Evolutionary conservation across 2,113 vertebrate genomes (phyloP).

Genomic region (Dascyllus trimaculatus): DNA sequence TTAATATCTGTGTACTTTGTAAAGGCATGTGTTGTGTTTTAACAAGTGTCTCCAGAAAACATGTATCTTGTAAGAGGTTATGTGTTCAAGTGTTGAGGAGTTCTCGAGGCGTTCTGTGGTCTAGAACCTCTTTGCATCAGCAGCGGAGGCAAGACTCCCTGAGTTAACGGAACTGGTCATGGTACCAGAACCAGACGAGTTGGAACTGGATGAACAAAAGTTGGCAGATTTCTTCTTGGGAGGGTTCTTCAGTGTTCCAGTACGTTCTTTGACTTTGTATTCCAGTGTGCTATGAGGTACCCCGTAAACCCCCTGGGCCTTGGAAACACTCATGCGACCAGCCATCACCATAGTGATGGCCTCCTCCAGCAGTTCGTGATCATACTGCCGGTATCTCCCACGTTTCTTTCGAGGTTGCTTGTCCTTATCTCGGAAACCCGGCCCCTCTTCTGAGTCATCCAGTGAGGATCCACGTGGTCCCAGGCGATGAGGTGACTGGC

Average conservation of each 20-base stretch:
- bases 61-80: conserved; percentile 88
- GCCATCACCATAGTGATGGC: conserved; percentile 98
- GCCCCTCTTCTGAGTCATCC: conserved; percentile 92
- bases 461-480: conserved; percentile 80
- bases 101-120: conserved; percentile 74
- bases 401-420: conserved; percentile 99
- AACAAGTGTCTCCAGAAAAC: conserved; percentile 89
- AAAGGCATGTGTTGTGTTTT: conserved; percentile 97
- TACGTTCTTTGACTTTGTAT: conserved; percentile 99
- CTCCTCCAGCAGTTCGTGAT: conserved; percentile 98
- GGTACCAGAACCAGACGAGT: conserved; percentile 90
- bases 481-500: conserved; percentile 89
- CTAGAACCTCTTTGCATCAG: conserved; percentile 92
- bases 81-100: conserved; percentile 81
- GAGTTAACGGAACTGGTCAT: conserved; percentile 91
- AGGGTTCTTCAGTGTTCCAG: conserved; percentile 97
- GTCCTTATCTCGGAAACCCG: conserved; percentile 94
- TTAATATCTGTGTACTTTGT: conserved; percentile 80
- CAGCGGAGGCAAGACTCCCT: conserved; percentile 90
- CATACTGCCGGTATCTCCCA: conserved; percentile 96
- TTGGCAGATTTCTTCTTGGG: conserved; percentile 95
- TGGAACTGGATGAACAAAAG: conserved; percentile 57
- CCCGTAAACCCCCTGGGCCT: conserved; percentile 99
- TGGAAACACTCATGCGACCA: conserved; percentile 99
- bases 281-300: conserved; percentile 99